These are phyloP conservation scores for Pristiophorus japonicus DNA, from an alignment of 2,113 vertebrate species.

Conservation along the genomic window DNA sequence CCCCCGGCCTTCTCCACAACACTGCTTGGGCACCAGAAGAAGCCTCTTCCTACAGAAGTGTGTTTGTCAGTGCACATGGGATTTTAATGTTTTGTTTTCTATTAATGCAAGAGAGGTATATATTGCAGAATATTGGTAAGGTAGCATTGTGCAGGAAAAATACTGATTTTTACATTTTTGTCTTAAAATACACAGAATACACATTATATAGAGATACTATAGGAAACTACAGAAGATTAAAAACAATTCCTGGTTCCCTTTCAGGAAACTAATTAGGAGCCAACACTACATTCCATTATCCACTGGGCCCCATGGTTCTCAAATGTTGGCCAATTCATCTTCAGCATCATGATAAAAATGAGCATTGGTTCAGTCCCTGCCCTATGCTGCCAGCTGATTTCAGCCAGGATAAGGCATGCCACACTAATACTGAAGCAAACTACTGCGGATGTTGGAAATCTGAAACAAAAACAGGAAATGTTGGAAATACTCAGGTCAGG, in stretches of 20 bases:
- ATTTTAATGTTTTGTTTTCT: background rate
- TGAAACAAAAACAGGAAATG: no score
- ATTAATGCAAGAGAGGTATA: background rate
- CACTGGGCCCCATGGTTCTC: background rate
- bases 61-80: background rate
- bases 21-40: background rate
- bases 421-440: no score
- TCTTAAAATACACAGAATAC: background rate
- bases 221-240: background rate
- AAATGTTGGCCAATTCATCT: background rate
- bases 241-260: background rate
- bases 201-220: background rate
- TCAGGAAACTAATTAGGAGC: background rate
- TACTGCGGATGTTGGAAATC: no score
- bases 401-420: no score
- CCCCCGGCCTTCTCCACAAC: background rate
- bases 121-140: background rate
- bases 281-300: background rate
- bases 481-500: no score
- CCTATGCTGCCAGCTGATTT: background rate
- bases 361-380: background rate
- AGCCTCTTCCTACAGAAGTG: background rate
- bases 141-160: background rate
- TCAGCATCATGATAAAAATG: background rate
- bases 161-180: background rate